Evolutionary conservation across 2,113 vertebrate species (phyloP).

Genomic region (Erythrocercus mccallii): DNA sequence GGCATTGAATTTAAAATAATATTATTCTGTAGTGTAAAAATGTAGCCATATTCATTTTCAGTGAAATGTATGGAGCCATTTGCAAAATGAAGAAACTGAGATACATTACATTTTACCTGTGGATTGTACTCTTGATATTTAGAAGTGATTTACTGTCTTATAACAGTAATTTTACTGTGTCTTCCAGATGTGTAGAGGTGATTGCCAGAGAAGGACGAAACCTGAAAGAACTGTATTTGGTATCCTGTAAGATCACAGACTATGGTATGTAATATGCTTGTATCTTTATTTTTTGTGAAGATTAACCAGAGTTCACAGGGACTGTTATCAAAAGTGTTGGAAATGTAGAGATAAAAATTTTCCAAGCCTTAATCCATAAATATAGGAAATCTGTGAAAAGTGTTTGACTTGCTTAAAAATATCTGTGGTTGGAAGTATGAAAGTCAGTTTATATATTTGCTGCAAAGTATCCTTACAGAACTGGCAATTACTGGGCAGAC

Average conservation of each 20-base stretch:
- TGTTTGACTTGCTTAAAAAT: neutral
- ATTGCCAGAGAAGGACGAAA: constrained; percentile 96
- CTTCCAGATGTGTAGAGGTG: constrained; percentile 95
- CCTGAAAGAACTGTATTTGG: constrained; percentile 95
- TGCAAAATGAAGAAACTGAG: neutral
- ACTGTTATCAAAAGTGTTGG: neutral
- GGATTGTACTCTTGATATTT: neutral
- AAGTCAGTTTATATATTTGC: neutral
- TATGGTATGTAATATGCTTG: constrained; percentile 81
- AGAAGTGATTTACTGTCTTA: neutral
- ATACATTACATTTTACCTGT: neutral
- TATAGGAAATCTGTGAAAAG: neutral
- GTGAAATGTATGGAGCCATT: neutral
- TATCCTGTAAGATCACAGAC: constrained; percentile 99
- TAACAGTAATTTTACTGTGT: constrained; percentile 53
- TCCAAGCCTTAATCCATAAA: neutral
- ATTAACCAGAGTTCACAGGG: neutral
- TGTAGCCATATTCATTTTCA: neutral
- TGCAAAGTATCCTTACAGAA: neutral
- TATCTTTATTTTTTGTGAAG: neutral
- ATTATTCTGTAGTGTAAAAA: neutral
- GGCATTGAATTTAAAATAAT: neutral
- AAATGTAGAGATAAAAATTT: neutral
- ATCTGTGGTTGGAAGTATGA: neutral
- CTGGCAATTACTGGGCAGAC: neutral